phyloP scores from a whole-genome alignment of 2,113 vertebrate genomes.

The Notarius quadriscutis region DNA sequence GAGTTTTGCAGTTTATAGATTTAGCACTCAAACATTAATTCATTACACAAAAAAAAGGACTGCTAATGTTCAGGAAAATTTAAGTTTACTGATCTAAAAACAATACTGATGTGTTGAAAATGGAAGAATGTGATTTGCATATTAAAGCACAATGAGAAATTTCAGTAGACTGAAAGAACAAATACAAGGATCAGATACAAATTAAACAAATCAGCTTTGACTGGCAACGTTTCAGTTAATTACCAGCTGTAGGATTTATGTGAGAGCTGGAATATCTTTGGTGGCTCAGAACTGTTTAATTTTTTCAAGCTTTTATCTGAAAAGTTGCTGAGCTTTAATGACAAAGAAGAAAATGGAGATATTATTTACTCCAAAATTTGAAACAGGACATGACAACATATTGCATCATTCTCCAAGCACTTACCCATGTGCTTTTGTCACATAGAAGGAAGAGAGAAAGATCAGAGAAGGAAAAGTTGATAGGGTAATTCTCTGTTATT shows the following conservation, averaged over 20 bases:
- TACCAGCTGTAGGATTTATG: not conserved
- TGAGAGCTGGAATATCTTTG: not conserved
- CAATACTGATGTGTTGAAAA: not conserved
- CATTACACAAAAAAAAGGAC: not conserved
- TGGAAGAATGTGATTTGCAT: not conserved
- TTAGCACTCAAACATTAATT: not conserved
- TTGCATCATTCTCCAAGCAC: not conserved
- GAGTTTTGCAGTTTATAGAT: not conserved
- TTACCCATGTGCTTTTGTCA: not conserved
- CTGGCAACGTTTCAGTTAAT: not conserved
- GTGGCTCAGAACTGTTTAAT: not conserved
- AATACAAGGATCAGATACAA: not conserved
- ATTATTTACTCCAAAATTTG: not conserved
- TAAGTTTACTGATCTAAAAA: constrained; percentile 7
- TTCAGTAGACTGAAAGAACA: not conserved
- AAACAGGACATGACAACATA: not conserved
- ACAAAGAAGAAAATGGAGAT: not conserved
- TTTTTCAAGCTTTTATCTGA: not conserved
- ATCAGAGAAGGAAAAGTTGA: not conserved
- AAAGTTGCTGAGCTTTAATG: not conserved
- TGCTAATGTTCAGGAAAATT: not conserved
- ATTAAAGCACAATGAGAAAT: not conserved
- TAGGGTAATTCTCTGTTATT: not conserved
- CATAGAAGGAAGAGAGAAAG: not conserved
- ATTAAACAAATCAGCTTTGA: not conserved